phyloP scores from a whole-genome alignment of 2,797 vertebrate species.

The Tamandua tetradactyla region DNA sequence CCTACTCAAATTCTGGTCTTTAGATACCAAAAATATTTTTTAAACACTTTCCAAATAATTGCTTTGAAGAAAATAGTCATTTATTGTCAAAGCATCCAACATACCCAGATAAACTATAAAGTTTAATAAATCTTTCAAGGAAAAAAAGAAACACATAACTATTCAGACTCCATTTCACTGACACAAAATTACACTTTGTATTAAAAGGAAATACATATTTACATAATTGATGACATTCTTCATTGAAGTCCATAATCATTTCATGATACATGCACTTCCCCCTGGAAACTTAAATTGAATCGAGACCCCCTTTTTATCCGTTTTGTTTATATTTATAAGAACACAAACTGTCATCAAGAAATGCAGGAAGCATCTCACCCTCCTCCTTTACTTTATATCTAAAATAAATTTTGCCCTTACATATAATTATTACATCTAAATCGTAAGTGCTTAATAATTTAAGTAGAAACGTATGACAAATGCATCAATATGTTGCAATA shows the following conservation, averaged over 20 bases:
- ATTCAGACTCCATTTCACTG: constrained; percentile 91
- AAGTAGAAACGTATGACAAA: constrained; percentile 96
- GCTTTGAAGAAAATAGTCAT: constrained; percentile 98
- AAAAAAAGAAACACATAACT: constrained; percentile 94
- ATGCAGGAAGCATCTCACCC: constrained; percentile 85
- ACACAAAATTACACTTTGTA: constrained; percentile 98
- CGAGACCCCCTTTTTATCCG: constrained; percentile 68
- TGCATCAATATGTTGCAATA: constrained; percentile 95
- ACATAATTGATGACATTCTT: constrained; percentile 90
- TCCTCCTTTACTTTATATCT: constrained; percentile 91
- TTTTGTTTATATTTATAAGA: constrained; percentile 81
- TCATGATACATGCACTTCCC: constrained; percentile 94
- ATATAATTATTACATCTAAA: constrained; percentile 92
- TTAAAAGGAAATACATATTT: constrained; percentile 92
- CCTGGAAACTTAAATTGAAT: constrained; percentile 82
- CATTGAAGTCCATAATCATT: constrained; percentile 89
- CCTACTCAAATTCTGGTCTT: background rate
- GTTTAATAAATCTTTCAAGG: constrained; percentile 93
- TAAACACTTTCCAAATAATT: constrained; percentile 72
- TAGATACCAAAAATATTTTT: background rate
- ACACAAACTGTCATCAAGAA: constrained; percentile 85
- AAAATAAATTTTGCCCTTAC: constrained; percentile 98
- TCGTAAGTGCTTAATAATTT: constrained; percentile 95
- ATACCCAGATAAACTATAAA: constrained; percentile 99
- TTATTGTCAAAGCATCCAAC: constrained; percentile 99